Conservation (phyloP, 2,888 invertebrate species). For the Phorcus lineatus region DNA sequence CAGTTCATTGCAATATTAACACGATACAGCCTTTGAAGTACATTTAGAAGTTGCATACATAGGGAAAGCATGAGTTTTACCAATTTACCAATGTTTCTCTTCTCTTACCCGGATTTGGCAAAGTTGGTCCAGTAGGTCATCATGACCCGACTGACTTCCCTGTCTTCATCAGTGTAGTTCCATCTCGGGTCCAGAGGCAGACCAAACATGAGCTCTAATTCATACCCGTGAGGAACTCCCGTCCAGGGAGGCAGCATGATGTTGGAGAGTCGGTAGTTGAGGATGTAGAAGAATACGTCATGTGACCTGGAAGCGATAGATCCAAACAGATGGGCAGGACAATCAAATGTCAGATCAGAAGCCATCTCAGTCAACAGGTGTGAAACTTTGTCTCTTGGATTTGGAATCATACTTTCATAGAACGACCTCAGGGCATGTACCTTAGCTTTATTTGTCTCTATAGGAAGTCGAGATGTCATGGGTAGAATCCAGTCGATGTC, state of each 20-base stretch:
- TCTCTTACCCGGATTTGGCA: slow-evolving; percentile 89
- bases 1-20: no score
- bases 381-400: slow-evolving; percentile 76
- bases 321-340: slow-evolving; percentile 92
- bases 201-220: slow-evolving; percentile 69
- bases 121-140: slow-evolving; percentile 97
- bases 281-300: slow-evolving; percentile 54
- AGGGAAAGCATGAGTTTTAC: no score
- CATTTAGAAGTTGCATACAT: no score
- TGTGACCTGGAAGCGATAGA: slow-evolving; percentile 74
- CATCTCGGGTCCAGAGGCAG: slow-evolving; percentile 72
- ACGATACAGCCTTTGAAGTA: no score
- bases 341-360: slow-evolving; percentile 85
- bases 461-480: neutral
- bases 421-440: slow-evolving; percentile 87
- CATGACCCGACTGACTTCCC: slow-evolving; percentile 87
- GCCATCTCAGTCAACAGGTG: neutral
- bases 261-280: slow-evolving; percentile 44
- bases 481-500: no score
- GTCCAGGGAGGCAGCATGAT: slow-evolving; percentile 59
- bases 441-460: slow-evolving; percentile 26
- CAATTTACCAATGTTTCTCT: no score
- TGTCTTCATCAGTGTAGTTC: slow-evolving; percentile 89
- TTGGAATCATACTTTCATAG: slow-evolving; percentile 60
- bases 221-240: slow-evolving; percentile 69